Evolutionary conservation across 2,113 vertebrate genomes (phyloP).

Genomic region (Scartelaos histophorus): DNA sequence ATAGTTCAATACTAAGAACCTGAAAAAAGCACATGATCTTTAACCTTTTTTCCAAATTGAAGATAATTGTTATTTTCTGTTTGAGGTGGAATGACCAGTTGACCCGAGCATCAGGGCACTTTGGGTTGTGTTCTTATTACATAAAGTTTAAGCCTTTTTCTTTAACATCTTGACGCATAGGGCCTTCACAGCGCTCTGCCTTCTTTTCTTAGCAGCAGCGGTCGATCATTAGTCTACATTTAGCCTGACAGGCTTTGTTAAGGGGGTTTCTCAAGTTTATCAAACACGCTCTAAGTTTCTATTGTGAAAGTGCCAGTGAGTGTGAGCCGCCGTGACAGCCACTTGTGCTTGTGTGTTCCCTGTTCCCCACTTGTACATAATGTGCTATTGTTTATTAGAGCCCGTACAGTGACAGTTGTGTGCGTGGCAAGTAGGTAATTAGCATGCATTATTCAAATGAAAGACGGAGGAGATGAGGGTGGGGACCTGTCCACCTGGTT

Average conservation of each 20-base stretch:
- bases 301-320: constrained; percentile 53
- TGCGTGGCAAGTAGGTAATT: constrained; percentile 75
- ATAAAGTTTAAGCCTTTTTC: not conserved
- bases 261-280: constrained; percentile 61
- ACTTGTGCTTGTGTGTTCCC: not conserved
- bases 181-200: constrained; percentile 37
- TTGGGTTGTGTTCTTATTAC: not conserved
- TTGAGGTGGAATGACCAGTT: not conserved
- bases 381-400: constrained; percentile 52
- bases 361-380: constrained; percentile 25
- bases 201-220: constrained; percentile 40
- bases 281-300: constrained; percentile 53
- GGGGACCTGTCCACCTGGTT: constrained; percentile 77
- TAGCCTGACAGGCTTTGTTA: constrained; percentile 64
- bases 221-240: constrained; percentile 61
- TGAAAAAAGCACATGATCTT: too few species aligned
- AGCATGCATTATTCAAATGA: constrained; percentile 80
- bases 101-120: not conserved
- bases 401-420: constrained; percentile 66
- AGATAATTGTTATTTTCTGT: not conserved
- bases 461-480: constrained; percentile 70
- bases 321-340: constrained; percentile 37
- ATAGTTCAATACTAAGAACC: too few species aligned
- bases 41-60: not conserved
- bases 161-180: constrained; percentile 19